These are phyloP conservation scores for Ophioderma brevispina DNA, from an alignment of 35 echinoderm and acorn worm species.

Conservation along the genomic window DNA sequence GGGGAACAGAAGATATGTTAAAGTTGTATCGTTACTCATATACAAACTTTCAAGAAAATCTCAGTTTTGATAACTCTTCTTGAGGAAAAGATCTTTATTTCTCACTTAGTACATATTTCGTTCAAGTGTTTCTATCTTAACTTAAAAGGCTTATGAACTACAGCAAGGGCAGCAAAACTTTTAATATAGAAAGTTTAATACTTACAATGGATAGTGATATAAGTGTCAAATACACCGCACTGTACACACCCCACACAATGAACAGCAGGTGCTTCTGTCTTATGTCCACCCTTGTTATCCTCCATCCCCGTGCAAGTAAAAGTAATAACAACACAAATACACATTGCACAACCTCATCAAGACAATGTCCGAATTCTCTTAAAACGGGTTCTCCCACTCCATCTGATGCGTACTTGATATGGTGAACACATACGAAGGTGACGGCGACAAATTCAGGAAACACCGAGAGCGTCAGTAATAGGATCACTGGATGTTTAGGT, in stretches of 20 bases:
- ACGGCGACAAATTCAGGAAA: not conserved
- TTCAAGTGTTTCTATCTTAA: too few relatives aligned
- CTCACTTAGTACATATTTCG: too few relatives aligned
- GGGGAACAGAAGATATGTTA: too few relatives aligned
- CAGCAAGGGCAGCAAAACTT: too few relatives aligned
- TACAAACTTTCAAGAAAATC: too few relatives aligned
- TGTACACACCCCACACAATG: not conserved
- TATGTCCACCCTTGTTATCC: not conserved
- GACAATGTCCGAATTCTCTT: not conserved
- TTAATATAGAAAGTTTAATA: not conserved
- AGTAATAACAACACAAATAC: not conserved
- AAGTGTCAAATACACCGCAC: not conserved
- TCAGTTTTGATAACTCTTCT: too few relatives aligned
- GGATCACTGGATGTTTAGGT: not conserved
- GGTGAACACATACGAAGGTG: not conserved
- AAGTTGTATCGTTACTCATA: too few relatives aligned
- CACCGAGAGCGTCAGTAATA: not conserved
- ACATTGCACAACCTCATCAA: not conserved
- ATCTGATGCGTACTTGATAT: not conserved
- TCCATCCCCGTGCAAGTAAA: not conserved
- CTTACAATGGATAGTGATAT: not conserved
- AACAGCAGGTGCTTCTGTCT: not conserved
- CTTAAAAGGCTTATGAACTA: too few relatives aligned
- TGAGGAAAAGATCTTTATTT: too few relatives aligned
- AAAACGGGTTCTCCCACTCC: not conserved